Conservation (phyloP, 2,113 vertebrate species). For the Tragelaphus buxtoni region DNA sequence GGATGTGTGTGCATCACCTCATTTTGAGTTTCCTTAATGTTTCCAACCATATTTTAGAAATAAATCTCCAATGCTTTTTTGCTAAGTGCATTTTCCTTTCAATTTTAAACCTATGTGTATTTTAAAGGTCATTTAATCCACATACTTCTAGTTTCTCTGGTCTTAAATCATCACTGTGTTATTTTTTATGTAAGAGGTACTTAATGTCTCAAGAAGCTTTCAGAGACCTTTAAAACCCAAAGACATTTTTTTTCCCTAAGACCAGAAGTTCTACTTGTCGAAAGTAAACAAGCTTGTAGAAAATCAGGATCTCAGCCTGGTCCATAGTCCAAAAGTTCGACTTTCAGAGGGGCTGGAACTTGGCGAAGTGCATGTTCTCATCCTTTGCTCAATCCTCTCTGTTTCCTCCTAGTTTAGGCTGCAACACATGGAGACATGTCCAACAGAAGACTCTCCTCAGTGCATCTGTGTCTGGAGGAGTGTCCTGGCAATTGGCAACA, state of each 20-base stretch:
- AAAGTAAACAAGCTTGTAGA: slow-evolving; percentile 57
- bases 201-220: slow-evolving; percentile 69
- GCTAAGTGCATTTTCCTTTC: slow-evolving; percentile 61
- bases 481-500: slow-evolving; percentile 19
- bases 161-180: slow-evolving; percentile 60
- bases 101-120: slow-evolving; percentile 66
- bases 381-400: background rate
- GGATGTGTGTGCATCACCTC: background rate
- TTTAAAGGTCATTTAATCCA: slow-evolving; percentile 68
- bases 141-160: slow-evolving; percentile 36
- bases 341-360: slow-evolving; percentile 42
- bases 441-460: background rate
- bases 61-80: slow-evolving; percentile 61
- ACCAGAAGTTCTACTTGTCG: slow-evolving; percentile 56
- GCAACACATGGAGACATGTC: slow-evolving; percentile 6
- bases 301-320: slow-evolving; percentile 4
- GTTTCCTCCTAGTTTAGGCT: background rate
- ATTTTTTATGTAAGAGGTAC: slow-evolving; percentile 66
- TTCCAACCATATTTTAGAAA: slow-evolving; percentile 64
- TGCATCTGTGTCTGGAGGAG: slow-evolving; percentile 56
- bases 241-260: slow-evolving; percentile 32
- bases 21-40: slow-evolving; percentile 63
- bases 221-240: slow-evolving; percentile 53
- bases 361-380: slow-evolving; percentile 12
- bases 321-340: slow-evolving; percentile 32